phyloP scores from a whole-genome alignment of 2,113 vertebrate species.

The Scartelaos histophorus region DNA sequence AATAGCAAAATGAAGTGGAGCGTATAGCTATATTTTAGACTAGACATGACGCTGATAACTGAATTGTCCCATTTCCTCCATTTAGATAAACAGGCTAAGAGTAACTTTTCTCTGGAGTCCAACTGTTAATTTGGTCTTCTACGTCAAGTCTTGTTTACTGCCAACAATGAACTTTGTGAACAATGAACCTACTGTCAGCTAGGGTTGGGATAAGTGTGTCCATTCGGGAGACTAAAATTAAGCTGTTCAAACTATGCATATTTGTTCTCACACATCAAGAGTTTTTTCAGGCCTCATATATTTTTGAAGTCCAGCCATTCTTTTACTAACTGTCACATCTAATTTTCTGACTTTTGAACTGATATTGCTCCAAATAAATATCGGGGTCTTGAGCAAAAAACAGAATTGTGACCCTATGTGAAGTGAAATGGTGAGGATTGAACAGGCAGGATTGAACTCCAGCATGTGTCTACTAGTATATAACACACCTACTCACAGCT shows the following conservation, averaged over 20 bases:
- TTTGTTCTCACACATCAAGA: neutral
- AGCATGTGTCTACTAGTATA: neutral
- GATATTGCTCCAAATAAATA: neutral
- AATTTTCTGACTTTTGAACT: neutral
- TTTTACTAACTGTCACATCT: neutral
- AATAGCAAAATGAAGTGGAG: neutral
- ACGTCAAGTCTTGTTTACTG: neutral
- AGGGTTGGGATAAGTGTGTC: neutral
- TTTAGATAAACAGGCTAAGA: conserved; percentile 17
- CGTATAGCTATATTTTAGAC: neutral
- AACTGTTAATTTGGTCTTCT: conserved; percentile 15
- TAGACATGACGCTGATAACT: neutral
- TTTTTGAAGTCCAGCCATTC: neutral
- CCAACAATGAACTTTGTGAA: neutral
- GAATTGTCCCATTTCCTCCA: conserved; percentile 7
- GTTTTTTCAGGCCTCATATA: neutral
- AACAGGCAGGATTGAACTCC: neutral
- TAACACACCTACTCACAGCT: neutral
- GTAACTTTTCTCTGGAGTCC: neutral
- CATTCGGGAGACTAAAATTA: neutral
- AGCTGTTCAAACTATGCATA: neutral
- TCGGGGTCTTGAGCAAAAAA: neutral
- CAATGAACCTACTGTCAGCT: neutral
- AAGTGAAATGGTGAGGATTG: neutral
- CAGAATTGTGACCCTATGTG: neutral